Evolutionary conservation across 92 coral and sea anemone species (phyloP), one percentile per base, ranked within the genome.

Genomic region (Micromussa lordhowensis): DNA sequence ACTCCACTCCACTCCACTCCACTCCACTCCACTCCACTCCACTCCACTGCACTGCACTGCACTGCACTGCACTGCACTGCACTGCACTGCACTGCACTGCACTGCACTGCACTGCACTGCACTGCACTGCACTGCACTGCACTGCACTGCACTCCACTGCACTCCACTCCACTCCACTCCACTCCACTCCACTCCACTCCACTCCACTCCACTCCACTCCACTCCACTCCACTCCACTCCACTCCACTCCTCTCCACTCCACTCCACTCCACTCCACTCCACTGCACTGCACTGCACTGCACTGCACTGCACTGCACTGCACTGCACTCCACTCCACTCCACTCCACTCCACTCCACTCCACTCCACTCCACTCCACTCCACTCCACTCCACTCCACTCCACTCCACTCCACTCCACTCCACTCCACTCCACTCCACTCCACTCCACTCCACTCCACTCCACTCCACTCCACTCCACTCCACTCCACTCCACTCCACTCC

Each of bases 351-450:
- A 44, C 81, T 36, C 40, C 51, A 85, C 84, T 44, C 49, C 71
- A 87, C n/a, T n/a, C 79, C 79, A 77, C 82, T 5, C 63, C 28
- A 77, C 82, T 5, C 63, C 28, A 40, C 82, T 5, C 63, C 63
- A 78, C 82, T 5, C 63, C 63, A 77, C 57, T 15, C 11, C 28
- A 34, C n/a, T n/a, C 75, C 26, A 31, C 74, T 7, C 22, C 3
- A 5, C 36, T 28, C 19, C 19, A 15, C 85, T 10, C 32, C 19
- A n/a, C 68, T 10, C 73, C 17, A 35, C 82, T 5, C 71, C 61
- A 80, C 86, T 26, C 51, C 75, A 81, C 85, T 28, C 51, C 59
- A 82, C 86, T 32, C 58, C 59, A 82, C 77, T 32, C 58, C 59
- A 68, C 73, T 32, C 58, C 59, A 83, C 77, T 32, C 16, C 68